Evolutionary conservation across 2,888 invertebrate species (phyloP), one percentile per base, ranked within the genome.

Genomic region (Bursaphelenchus okinawaensis): DNA sequence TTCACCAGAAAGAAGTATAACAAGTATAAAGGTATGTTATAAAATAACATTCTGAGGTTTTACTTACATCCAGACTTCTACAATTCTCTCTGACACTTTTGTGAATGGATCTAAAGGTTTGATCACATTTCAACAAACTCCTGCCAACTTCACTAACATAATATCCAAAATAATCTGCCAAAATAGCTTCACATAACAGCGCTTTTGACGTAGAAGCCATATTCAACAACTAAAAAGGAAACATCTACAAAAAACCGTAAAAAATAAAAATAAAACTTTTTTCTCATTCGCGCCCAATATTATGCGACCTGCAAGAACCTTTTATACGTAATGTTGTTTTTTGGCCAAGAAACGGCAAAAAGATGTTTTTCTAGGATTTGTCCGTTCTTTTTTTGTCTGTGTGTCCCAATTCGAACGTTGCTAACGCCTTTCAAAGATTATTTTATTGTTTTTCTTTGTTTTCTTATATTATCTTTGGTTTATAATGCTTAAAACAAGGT

Each of bases 91-190:
- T 31, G 2, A 59, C 19, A n/a, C 16, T 20, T 52, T 59, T 59
- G 20, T 52, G 60, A 27, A 59, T 19, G 12, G 31, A 19, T 20
- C 40, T 22, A 20, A 59, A 59, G 23, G 60, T 59, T 12, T 20
- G 27, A 22, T 22, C 52, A 9, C 20, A 22, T 7, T 59, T 59
- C 12, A 72, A 29, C 26, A 70, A 56, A 16, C 56, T 58, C 12
- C 22, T 20, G 7, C 61, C 71, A 23, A 70, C 62, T 20, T 29
- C 55, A 0, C 63, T 28, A 9, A 72, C 62, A 20, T 68, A 68
- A 19, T 63, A 61, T n/a, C 79, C 78, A 56, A 77, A 79, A 59
- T 75, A 72, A 31, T 79, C 79, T 61, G 76, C 74, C 19, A 79
- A 55, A 19, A 79, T 68, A 19, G 68, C 69, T 7, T 68, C 67